Evolutionary conservation across 1,140 invertebrate species (phyloP).

Genomic region (Zaprionus ghesquierei): DNA sequence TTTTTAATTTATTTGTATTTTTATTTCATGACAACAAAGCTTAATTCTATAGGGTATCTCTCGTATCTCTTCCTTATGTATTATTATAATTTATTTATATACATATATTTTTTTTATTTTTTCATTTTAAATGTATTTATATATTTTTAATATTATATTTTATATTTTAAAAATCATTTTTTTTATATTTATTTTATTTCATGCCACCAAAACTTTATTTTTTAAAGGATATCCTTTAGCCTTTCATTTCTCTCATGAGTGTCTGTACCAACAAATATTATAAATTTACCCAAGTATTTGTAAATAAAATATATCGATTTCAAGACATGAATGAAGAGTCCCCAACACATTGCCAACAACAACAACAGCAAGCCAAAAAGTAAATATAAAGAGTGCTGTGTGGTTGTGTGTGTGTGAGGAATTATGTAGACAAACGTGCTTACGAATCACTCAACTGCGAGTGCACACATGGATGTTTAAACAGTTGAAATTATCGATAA

Average conservation of each 20-base stretch:
- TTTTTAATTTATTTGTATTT: no score
- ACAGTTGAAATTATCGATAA: neutral
- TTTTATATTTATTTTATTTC: neutral
- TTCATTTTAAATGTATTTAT: no score
- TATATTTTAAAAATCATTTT: no score
- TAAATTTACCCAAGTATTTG: conserved; percentile 36
- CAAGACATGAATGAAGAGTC: conserved; percentile 14
- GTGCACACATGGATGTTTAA: neutral
- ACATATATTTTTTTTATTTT: no score
- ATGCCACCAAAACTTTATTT: neutral
- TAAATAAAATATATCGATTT: conserved; percentile 36
- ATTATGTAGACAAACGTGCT: neutral
- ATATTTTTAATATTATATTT: no score
- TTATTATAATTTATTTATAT: no score
- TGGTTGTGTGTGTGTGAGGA: neutral
- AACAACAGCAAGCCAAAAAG: neutral
- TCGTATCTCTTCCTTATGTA: no score
- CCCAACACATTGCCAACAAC: neutral
- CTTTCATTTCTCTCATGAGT: no score
- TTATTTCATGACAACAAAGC: no score
- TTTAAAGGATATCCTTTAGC: neutral
- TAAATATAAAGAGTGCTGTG: neutral
- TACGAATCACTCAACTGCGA: neutral
- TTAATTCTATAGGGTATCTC: no score
- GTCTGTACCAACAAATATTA: conserved; percentile 18